These are phyloP conservation scores for Nipponacmea schrenckii DNA, from an alignment of 2,888 invertebrate genomes.

Conservation along the genomic window DNA sequence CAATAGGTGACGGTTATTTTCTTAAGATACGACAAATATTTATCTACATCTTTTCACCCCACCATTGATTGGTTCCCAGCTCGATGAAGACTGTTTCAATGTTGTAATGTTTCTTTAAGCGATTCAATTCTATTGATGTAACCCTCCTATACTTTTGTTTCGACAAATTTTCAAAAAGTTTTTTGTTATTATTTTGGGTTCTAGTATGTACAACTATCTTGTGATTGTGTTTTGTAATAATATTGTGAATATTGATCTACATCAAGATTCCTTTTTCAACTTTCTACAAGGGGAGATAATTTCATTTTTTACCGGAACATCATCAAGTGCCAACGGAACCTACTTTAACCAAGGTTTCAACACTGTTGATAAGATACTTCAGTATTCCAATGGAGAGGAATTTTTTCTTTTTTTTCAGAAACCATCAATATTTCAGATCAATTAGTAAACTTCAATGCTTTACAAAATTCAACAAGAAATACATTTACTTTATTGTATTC, in stretches of 20 bases:
- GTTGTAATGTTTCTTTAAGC: slow-evolving; percentile 4
- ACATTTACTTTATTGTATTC: too few relatives aligned
- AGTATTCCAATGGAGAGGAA: too few relatives aligned
- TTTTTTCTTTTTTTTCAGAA: too few relatives aligned
- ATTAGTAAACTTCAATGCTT: too few relatives aligned
- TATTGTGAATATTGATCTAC: neutral
- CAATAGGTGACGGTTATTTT: neutral
- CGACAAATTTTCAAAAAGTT: slow-evolving; percentile 7
- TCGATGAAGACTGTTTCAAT: neutral
- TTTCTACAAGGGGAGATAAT: too few relatives aligned
- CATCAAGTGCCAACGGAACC: too few relatives aligned
- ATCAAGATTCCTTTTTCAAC: too few relatives aligned
- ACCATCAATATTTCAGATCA: too few relatives aligned
- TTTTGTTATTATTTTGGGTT: slow-evolving; percentile 3
- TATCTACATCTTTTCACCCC: neutral
- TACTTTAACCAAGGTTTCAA: too few relatives aligned
- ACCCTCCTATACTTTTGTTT: slow-evolving; percentile 5
- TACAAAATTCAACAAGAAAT: too few relatives aligned
- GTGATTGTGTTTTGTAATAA: slow-evolving; percentile 4
- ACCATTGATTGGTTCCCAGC: neutral
- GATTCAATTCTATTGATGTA: neutral
- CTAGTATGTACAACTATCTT: neutral
- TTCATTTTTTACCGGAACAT: too few relatives aligned
- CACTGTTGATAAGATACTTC: too few relatives aligned
- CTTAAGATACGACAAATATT: slow-evolving; percentile 6